These are phyloP conservation scores for Hirundichthys speculiger DNA, from an alignment of 2,113 vertebrate species.

Conservation along the genomic window DNA sequence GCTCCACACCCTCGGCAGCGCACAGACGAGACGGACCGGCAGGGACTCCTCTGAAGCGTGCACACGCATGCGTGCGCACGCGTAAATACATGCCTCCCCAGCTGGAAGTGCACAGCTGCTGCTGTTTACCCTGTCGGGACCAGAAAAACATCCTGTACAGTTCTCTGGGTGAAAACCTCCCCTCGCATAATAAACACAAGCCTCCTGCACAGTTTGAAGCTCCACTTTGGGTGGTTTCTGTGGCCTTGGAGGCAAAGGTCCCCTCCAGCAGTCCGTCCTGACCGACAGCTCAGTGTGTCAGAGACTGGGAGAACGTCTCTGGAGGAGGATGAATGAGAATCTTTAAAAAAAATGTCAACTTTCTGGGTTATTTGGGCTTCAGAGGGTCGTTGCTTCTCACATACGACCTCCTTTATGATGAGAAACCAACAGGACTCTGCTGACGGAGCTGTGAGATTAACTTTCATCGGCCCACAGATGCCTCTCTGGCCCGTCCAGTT, in stretches of 20 bases:
- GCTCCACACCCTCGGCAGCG: constrained; percentile 67
- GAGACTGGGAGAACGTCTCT: background rate
- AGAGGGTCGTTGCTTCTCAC: constrained; percentile 4
- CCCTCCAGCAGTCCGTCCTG: constrained; percentile 44
- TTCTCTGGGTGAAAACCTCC: constrained; percentile 80
- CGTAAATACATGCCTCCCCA: constrained; percentile 78
- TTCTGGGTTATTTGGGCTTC: background rate
- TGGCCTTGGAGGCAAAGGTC: constrained; percentile 58
- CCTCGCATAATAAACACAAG: constrained; percentile 83
- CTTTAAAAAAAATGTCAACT: background rate
- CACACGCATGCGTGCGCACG: constrained; percentile 35
- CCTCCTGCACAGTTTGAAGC: constrained; percentile 75
- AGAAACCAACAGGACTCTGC: too few species aligned
- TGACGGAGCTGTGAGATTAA: constrained; percentile 44
- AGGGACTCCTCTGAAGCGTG: constrained; percentile 17
- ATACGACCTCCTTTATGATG: too few species aligned
- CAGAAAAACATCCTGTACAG: constrained; percentile 86
- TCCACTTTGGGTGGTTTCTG: constrained; percentile 76
- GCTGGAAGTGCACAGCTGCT: constrained; percentile 85
- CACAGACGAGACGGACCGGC: constrained; percentile 35
- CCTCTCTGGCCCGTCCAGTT: constrained; percentile 35
- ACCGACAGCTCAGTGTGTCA: constrained; percentile 47
- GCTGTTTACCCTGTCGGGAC: constrained; percentile 84
- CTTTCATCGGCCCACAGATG: constrained; percentile 43
- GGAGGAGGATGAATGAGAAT: constrained; percentile 2